Conservation (phyloP, 1,140 invertebrate species). For the Gonioctena quinquepunctata region DNA sequence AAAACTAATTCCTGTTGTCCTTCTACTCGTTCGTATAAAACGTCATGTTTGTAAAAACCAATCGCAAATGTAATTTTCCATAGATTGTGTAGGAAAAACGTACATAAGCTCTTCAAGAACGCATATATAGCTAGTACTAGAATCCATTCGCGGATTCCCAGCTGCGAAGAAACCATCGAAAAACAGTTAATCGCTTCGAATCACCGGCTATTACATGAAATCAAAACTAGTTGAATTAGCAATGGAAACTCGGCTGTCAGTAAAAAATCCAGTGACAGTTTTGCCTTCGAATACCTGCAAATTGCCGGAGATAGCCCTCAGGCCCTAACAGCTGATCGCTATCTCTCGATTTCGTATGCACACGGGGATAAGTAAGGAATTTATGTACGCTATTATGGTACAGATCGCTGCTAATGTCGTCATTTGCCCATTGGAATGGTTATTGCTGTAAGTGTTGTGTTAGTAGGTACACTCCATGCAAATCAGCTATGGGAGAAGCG, state of each 20-base stretch:
- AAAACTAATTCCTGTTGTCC: too few species aligned
- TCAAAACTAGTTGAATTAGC: background rate
- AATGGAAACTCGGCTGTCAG: background rate
- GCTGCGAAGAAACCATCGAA: too few species aligned
- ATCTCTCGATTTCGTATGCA: constrained; percentile 35
- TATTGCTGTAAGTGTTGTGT: background rate
- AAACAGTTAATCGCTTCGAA: background rate
- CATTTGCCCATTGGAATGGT: constrained; percentile 24
- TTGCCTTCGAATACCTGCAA: constrained; percentile 10
- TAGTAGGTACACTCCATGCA: background rate
- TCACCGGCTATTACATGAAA: background rate
- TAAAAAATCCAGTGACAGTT: background rate
- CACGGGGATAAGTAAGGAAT: constrained; percentile 30
- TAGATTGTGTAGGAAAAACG: too few species aligned
- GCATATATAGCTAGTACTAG: too few species aligned
- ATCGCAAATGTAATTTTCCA: too few species aligned
- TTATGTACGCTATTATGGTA: constrained; percentile 36
- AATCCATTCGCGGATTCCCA: too few species aligned
- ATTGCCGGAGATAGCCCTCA: constrained; percentile 24
- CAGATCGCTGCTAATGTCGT: constrained; percentile 36
- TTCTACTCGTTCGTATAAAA: too few species aligned
- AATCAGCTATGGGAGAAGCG: background rate
- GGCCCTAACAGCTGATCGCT: constrained; percentile 26
- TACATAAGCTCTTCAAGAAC: too few species aligned
- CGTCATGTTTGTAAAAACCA: too few species aligned